Evolutionary conservation across 1,140 invertebrate species (phyloP), one percentile per base, ranked within the genome.

Genomic region (Papilio helenus): DNA sequence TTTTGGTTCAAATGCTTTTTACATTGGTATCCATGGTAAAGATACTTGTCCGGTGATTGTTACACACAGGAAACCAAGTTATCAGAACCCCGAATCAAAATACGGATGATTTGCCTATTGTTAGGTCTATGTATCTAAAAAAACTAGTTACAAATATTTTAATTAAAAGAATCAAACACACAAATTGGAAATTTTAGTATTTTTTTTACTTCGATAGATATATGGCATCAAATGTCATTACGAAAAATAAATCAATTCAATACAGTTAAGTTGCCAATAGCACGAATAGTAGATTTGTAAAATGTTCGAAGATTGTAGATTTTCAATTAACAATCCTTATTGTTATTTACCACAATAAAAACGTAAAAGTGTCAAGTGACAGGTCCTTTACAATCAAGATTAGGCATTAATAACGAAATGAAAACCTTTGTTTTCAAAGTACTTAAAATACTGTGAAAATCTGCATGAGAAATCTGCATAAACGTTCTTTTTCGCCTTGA

Each of bases 391-490:
- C 14, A 76, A 51, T 29, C 49, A 18, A 76, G 73, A 76, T 76
- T 34, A 29, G 46, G 26, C 49, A n/a, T 34, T 29, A 29, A 76
- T 76, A 76, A 51, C 10, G 20, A 7, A 51, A 74, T 46, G 23
- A 49, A 73, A 51, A 74, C 72, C 39, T 74, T 74, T 76, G 73
- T 76, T 23, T 76, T 76, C 16, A 7, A 7, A 44, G 44, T 76
- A 44, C 49, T 51, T 55, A 76, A 76, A 51, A 76, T 29, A 8
- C 46, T 76, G 73, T 76, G 73, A 76, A 76, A 76, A 76, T 76
- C 73, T 76, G 26, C 26, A 76, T 76, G 73, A 76, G 73, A 76
- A 76, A 76, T 76, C 73, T 76, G 26, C 49, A 55, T 55, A 76
- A n/a, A 51, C 26, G 23, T 76, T 76, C 49, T 49, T 76, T 34